Base-by-base conservation (phyloP, 2,888 invertebrate genomes). In the Ariolimax columbianus region DNA sequence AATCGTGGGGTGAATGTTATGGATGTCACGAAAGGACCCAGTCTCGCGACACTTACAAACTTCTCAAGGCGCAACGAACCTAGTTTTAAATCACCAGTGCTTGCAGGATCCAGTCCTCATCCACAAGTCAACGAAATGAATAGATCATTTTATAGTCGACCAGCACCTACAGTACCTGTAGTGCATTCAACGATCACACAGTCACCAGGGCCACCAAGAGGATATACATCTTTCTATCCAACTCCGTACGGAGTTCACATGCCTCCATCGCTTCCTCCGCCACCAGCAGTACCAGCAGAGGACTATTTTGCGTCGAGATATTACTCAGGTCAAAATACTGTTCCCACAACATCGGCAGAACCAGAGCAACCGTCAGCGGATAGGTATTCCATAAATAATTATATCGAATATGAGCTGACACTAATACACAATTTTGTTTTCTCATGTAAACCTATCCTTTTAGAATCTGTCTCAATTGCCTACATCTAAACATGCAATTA, bases 231-330 rank as follows among this genome's bases (percentile, higher is more conserved):
- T 55, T 38, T n/a, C 1, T 11, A 36, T 40, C 47, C 33, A 47
- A 36, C 51, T n/a, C 14, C 40, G 4, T 72, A 59, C 30, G 59
- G 40, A 26, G 14, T 66, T 47, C 63, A 19, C 30, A 30, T 83
- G 33, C 63, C 47, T 7, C 75, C 59, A 11, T 23, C 77, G 26
- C 77, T 47, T 30, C 66, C 77, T 47, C 83, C 40, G 0, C 63
- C 77, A 38, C 77, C 77, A 36, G 43, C n/a, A 7, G 47, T 66
- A 11, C 77, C 36, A 59, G 55, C 36, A 7, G 33, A 40, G 9
- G 51, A 68, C 23, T 78, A 78, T 63, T 75, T 75, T 33, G 75
- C 75, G 19, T 47, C 43, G 17, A 43, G 75, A 47, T 75, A 19
- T 33, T 30, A 43, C 19, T 1, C 30, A 33, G 51, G 33, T 47